Evolutionary conservation across 2,113 vertebrate species (phyloP), one percentile per base, ranked within the genome.

Genomic region (Myiozetetes cayanensis): DNA sequence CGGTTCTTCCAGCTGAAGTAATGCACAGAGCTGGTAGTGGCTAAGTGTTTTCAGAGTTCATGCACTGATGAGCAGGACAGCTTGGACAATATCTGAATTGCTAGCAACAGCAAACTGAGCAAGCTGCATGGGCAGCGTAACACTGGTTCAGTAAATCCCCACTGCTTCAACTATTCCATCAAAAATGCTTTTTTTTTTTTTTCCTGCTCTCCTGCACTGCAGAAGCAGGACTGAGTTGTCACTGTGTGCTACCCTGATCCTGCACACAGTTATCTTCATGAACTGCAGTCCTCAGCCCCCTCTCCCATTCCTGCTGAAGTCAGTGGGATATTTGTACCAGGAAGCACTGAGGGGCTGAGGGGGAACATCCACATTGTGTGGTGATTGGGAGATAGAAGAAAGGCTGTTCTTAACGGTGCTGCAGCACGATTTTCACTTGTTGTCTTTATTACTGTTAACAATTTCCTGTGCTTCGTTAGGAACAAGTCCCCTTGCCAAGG

Each of bases 31-130:
- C 85, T 93, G 77, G 93, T 88, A 88, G 94, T 85, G 56, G 75
- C 85, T 95, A 95, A 97, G 94, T 96, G 96, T 96, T 97, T 93
- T 82, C 77, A 94, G 95, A 96, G 94, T 91, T 97, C 94, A 97
- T 83, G 90, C 95, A 85, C 94, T 91, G 95, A 88, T 96, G 80
- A 96, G 92, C 93, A 95, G 85, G 90, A 94, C 79, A 67, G 92
- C 90, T 96, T 93, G 94, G 96, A 94, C 94, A 87, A 61, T 95
- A 83, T 89, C 94, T 86, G 90, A 95, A 87, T 13, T 76, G 88
- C 96, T 90, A 37, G 87, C 89, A 92, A 90, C 73, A 93, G 85
- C 91, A 89, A 90, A 74, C 73, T 28, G 63, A 97, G 95, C 87
- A 91, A 91, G 89, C 52, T 66, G 79, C 78, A 87, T 35, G 59